Evolutionary conservation across 2,797 vertebrate genomes (phyloP), one percentile per base, ranked within the genome.

Genomic region (Rhinophrynus dorsalis): DNA sequence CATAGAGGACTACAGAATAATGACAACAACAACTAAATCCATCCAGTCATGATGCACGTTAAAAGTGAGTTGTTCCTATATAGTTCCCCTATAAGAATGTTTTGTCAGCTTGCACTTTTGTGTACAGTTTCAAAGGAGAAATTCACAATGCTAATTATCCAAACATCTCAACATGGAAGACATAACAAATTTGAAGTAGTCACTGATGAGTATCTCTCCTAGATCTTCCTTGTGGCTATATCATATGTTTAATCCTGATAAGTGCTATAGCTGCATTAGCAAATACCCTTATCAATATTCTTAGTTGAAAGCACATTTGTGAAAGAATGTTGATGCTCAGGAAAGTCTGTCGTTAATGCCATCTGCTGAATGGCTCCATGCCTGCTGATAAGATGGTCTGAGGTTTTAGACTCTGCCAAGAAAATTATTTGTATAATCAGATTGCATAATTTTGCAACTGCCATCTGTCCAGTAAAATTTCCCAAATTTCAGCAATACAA

Each of bases 361-460:
- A 71, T 71, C 60, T 64, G 68, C 60, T 71, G 24, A 35, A 57
- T 64, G 68, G 68, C 68, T 57, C 45, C 18, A 17, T 40, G 68
- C 68, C 59, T 51, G 20, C 52, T 64, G 50, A 48, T 29, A 64
- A 48, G 23, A 55, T 64, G 35, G 42, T 57, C 40, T 32, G 30
- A 57, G 51, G 29, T 63, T 71, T 30, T 50, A 27, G 6, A 50
- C 23, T 38, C n/a, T 33, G 51, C 68, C 68, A 71, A 71, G 35
- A 71, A 70, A 70, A 70, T 57, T 47, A 71, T 71, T 71, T 71
- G 52, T 64, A 71, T 64, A 71, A 71, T 50, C 52, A 56, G 50
- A 70, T 70, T 69, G 57, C 38, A 54, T 62, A 69, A 69, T 62
- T 40, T 68, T 70, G 29, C 50, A 37, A 56, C 55, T 40, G 42